These are phyloP conservation scores for Hephaestus fuliginosus DNA, from an alignment of 2,797 vertebrate genomes.

Conservation along the genomic window DNA sequence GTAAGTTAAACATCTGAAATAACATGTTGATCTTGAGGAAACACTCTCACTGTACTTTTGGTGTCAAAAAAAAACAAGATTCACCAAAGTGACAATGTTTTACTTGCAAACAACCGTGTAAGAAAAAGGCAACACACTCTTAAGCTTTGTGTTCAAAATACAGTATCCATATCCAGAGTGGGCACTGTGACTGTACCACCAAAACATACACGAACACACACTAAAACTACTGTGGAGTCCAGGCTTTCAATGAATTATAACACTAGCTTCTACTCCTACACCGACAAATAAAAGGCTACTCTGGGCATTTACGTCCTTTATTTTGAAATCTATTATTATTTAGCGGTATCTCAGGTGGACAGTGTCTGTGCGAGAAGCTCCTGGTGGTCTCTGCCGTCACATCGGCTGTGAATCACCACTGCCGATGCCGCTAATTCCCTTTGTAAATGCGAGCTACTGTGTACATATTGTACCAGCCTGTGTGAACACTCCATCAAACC, in stretches of 20 bases:
- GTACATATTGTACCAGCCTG: slow-evolving; percentile 22
- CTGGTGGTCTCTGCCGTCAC: slow-evolving; percentile 32
- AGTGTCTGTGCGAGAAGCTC: slow-evolving; percentile 36
- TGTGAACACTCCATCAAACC: slow-evolving; percentile 34
- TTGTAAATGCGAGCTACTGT: slow-evolving; percentile 53
- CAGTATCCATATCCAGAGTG: slow-evolving; percentile 58
- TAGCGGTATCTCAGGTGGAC: slow-evolving; percentile 31
- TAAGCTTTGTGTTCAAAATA: slow-evolving; percentile 66
- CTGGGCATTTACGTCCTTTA: slow-evolving; percentile 23
- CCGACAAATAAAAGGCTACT: slow-evolving; percentile 57
- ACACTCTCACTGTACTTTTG: slow-evolving; percentile 60
- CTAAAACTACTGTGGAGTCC: slow-evolving; percentile 53
- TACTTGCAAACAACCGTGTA: slow-evolving; percentile 57
- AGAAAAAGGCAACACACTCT: slow-evolving; percentile 63
- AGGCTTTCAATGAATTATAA: slow-evolving; percentile 38
- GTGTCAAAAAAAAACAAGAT: slow-evolving; percentile 57
- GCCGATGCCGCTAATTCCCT: slow-evolving; percentile 50
- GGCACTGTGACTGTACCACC: slow-evolving; percentile 60
- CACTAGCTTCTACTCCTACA: slow-evolving; percentile 49
- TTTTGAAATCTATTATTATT: slow-evolving; percentile 27
- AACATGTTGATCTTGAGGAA: slow-evolving; percentile 65
- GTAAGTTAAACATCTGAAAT: slow-evolving; percentile 74
- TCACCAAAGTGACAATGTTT: slow-evolving; percentile 68
- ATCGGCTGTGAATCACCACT: slow-evolving; percentile 22
- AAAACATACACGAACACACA: slow-evolving; percentile 71